Evolutionary conservation across 2,797 vertebrate species (phyloP).

Genomic region (Notamacropus eugenii): DNA sequence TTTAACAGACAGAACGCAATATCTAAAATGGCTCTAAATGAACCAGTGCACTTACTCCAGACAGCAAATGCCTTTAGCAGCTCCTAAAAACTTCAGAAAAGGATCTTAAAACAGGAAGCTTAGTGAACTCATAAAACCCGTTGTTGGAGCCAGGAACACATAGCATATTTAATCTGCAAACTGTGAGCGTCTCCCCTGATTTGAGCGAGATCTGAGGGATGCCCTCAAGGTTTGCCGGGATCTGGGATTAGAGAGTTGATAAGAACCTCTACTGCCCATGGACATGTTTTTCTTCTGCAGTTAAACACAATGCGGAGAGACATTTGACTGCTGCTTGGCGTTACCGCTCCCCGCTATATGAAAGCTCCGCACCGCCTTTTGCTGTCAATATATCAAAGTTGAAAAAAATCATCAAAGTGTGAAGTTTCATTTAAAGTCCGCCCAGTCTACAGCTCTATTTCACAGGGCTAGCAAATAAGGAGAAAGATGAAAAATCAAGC

Average conservation of each 20-base stretch:
- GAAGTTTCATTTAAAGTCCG: conserved; percentile 94
- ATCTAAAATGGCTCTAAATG: conserved; percentile 85
- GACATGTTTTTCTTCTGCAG: conserved; percentile 95
- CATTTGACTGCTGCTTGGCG: conserved; percentile 94
- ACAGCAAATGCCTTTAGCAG: conserved; percentile 92
- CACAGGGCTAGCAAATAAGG: conserved; percentile 90
- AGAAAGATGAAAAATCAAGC: conserved; percentile 87
- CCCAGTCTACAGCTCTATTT: conserved; percentile 88
- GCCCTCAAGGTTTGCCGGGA: conserved; percentile 99
- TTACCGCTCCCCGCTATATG: conserved; percentile 91
- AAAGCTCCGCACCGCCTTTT: conserved; percentile 92
- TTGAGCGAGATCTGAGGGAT: conserved; percentile 98
- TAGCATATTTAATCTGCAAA: conserved; percentile 98
- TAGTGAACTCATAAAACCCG: conserved; percentile 89
- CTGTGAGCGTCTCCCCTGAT: conserved; percentile 92
- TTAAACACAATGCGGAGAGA: conserved; percentile 96
- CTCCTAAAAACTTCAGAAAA: conserved; percentile 93
- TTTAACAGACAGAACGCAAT: conserved; percentile 82
- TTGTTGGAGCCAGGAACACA: conserved; percentile 94
- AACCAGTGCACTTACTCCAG: conserved; percentile 85
- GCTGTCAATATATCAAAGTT: conserved; percentile 99
- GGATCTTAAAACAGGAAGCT: conserved; percentile 93
- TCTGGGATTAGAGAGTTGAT: conserved; percentile 98
- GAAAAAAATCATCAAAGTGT: conserved; percentile 95
- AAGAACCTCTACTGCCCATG: conserved; percentile 92